Evolutionary conservation across 1,140 invertebrate species (phyloP), one percentile per base, ranked within the genome.

Genomic region (Drosophila kanapiae): DNA sequence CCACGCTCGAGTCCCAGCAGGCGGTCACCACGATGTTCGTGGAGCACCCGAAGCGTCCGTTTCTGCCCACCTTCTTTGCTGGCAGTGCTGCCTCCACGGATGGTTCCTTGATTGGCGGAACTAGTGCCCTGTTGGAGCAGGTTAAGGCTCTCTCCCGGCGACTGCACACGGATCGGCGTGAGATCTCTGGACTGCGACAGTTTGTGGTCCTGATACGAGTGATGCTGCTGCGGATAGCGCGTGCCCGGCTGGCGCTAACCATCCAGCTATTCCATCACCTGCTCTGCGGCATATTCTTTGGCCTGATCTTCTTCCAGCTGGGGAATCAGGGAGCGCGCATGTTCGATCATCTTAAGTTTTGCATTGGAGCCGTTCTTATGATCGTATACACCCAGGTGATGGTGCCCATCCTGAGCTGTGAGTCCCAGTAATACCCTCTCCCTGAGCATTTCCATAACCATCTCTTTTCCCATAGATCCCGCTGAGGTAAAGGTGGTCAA

Each of bases 401-500:
- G 94, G 94, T 95, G 27, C 95, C 95, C 29, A 94, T 95, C 27
- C 78, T 95, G 64, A 92, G 94, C 53, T 95, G 94, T 95, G 91
- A 94, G 94, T 87, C 8, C 3, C 6, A 5, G 6, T 6, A 0
- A 7, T 0, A 9, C 4, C 4, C 4, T 11, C 0, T 8, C 7
- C 1, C 1, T 10, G 4, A 16, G 0, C 29, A 11, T 29, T 6
- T 0, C 2, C 16, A 29, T 33, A 9, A 43, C 4, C 6, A 18
- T 33, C 1, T 16, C 1, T 14, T 35, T 93, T 94, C 0, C 14
- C 8, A 6, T 92, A 97, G 96, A 96, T 95, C 96, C 97, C 0
- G 93, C 95, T 85, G 96, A 97, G 94, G 96, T 97, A 67, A 95
- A 96, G 79, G 94, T 97, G 29, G 95, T 97, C 70, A 95, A 96